Percentiles rank a stretch among this genome's conserved stretches.
These are phyloP conservation scores for Tetraneura akinire DNA, from an alignment of 1,140 invertebrate species.

Conservation along the genomic window DNA sequence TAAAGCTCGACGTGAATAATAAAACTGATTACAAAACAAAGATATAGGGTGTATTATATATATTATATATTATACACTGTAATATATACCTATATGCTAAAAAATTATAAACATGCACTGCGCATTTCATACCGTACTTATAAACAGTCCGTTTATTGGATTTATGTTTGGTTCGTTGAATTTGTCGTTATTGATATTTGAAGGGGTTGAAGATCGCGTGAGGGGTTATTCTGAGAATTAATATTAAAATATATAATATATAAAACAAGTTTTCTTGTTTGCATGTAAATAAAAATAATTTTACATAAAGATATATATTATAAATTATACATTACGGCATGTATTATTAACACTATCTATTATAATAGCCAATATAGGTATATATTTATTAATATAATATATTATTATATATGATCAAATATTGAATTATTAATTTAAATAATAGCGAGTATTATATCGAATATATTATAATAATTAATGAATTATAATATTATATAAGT, in stretches of 20 bases:
- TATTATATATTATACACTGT: background rate
- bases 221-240: background rate
- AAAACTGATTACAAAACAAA: background rate
- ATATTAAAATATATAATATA: background rate
- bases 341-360: no score
- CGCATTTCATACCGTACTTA: background rate
- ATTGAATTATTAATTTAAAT: no score
- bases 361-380: no score
- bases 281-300: background rate
- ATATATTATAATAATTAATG: no score
- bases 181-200: conserved; percentile 6
- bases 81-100: background rate
- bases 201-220: background rate
- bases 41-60: background rate
- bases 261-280: background rate
- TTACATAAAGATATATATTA: background rate
- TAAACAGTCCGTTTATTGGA: conserved; percentile 16
- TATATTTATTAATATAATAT: no score
- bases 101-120: background rate
- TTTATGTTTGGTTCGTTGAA: conserved; percentile 11
- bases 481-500: no score
- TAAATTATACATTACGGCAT: no score
- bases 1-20: background rate
- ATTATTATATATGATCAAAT: no score
- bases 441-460: no score